Base-by-base conservation (phyloP, 2,888 invertebrate species). In the Microplitis deprimator region DNA sequence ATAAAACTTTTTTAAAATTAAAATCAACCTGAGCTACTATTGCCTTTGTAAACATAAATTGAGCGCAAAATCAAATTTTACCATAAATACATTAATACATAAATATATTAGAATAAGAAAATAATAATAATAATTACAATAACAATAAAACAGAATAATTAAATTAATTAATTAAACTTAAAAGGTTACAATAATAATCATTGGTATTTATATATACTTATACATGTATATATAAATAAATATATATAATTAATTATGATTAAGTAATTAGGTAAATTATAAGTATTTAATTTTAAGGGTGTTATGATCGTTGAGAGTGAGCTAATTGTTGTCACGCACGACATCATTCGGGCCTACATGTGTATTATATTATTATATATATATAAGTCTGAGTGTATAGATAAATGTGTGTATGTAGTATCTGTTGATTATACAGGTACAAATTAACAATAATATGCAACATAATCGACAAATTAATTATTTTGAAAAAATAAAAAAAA, bases 61-160 rank as follows among this genome's bases (percentile, higher is more conserved):
- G 89, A 89, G 89, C 89, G 85, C 85, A 87, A 88, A 88, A 89
- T 89, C 89, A 89, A 89, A 89, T 81, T 85, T 85, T 86, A 80
- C 81, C 84, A 75, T 38, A 50, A 29, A 29, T 4, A 29, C 29
- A 29, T 29, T 41, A 6, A 69, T 85, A 84, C 85, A 83, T 85
- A 29, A 80, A 83, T 86, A 83, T 17, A 16, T n/a, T 17, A 62
- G 5, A 62, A 62, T 81, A 76, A 81, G 79, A 81, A 82, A 77
- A 81, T 73, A 83, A 76, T 81, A 67, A 81, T 75, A 81, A 76
- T 74, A 50, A 50, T 50, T 1, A 20, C 1, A 20, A 76, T 74
- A 50, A 50, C 6, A 50, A 50, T 5, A 13, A 50, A 13, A 13
- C 13, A 50, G 8, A 50, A 50, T 13, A 50, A 50, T 50, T 50